Conservation (phyloP, 2,888 invertebrate genomes). For the Artemia sinica region DNA sequence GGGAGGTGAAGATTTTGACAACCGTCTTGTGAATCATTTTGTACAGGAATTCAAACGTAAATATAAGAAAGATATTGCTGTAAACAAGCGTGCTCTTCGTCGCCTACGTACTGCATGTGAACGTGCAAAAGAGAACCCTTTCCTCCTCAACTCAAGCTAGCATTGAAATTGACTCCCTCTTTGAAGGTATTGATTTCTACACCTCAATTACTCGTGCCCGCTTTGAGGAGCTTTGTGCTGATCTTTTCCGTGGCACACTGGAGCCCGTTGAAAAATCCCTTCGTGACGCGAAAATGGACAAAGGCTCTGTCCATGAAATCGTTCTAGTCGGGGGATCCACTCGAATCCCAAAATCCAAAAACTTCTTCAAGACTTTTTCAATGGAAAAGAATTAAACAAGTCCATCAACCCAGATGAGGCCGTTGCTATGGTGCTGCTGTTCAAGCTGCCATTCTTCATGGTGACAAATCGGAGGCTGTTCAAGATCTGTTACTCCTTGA, state of each 20-base stretch:
- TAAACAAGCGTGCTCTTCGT: conserved; percentile 39
- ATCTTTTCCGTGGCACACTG: conserved; percentile 44
- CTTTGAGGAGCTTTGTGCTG: conserved; percentile 46
- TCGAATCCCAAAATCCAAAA: conserved; percentile 49
- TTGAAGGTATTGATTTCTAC: conserved; percentile 43
- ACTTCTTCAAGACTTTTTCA: conserved; percentile 39
- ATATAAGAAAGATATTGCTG: conserved; percentile 35
- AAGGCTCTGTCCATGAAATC: conserved; percentile 39
- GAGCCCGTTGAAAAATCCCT: conserved; percentile 47
- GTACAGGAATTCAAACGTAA: conserved; percentile 40
- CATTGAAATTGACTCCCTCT: conserved; percentile 44
- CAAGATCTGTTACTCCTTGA: conserved; percentile 47
- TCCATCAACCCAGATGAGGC: conserved; percentile 55
- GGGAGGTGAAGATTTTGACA: conserved; percentile 37
- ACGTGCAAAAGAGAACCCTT: conserved; percentile 42
- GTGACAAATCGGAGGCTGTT: conserved; percentile 40
- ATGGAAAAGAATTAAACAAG: conserved; percentile 45
- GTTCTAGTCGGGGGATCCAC: conserved; percentile 50
- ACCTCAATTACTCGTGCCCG: conserved; percentile 42
- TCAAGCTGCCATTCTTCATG: conserved; percentile 43
- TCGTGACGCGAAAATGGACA: conserved; percentile 43
- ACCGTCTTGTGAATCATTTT: conserved; percentile 38
- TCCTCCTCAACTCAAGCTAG: conserved; percentile 39
- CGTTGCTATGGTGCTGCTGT: conserved; percentile 48
- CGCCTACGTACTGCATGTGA: conserved; percentile 46